phyloP scores from a whole-genome alignment of 2,797 vertebrate genomes.

The Xenopus petersii region DNA sequence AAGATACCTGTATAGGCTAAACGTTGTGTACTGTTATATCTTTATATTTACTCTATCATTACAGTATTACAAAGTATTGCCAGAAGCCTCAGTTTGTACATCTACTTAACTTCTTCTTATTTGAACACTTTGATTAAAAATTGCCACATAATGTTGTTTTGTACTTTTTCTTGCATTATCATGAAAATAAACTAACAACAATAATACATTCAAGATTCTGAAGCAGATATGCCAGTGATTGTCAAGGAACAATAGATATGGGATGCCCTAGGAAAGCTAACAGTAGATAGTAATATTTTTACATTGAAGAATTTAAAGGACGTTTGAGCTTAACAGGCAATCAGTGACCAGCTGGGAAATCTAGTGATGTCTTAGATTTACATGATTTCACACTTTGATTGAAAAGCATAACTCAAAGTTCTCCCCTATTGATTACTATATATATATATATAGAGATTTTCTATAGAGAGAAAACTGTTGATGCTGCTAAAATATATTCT shows the following conservation, averaged over 20 bases:
- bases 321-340: slow-evolving; percentile 43
- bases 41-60: too few relatives aligned
- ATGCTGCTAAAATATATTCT: not conserved
- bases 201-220: not conserved
- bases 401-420: slow-evolving; percentile 54
- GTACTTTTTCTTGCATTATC: not conserved
- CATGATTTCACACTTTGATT: slow-evolving; percentile 58
- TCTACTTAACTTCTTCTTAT: not conserved
- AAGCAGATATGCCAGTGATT: slow-evolving; percentile 15
- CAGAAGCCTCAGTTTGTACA: too few relatives aligned
- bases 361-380: slow-evolving; percentile 37
- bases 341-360: slow-evolving; percentile 47
- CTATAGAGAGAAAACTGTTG: not conserved
- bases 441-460: slow-evolving; percentile 25
- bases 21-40: too few relatives aligned
- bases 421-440: slow-evolving; percentile 55
- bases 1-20: too few relatives aligned
- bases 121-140: not conserved
- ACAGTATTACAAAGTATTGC: too few relatives aligned
- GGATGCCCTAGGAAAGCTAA: slow-evolving; percentile 40
- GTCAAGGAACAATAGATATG: slow-evolving; percentile 19
- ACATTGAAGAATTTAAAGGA: slow-evolving; percentile 35
- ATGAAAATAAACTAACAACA: slow-evolving; percentile 18
- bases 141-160: not conserved
- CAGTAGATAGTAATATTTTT: slow-evolving; percentile 9